phyloP scores from a whole-genome alignment of 30 jellyfish, hydroid and myxozoan genomes.

The Clytia hemisphaerica region DNA sequence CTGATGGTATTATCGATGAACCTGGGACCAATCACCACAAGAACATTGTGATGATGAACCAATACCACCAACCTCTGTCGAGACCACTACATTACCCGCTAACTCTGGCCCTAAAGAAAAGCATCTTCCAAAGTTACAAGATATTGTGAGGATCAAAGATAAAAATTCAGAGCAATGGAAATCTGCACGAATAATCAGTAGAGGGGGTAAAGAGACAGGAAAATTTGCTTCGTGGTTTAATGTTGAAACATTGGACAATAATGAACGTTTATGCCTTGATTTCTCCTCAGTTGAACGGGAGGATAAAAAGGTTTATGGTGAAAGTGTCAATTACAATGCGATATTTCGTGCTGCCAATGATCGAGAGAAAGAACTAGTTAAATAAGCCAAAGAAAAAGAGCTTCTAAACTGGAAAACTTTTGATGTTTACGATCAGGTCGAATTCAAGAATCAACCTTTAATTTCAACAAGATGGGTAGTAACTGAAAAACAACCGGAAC shows the following conservation, averaged over 20 bases:
- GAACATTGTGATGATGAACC: too few species aligned
- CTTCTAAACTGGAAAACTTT: background rate
- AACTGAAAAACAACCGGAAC: background rate
- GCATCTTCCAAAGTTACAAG: background rate
- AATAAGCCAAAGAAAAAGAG: background rate
- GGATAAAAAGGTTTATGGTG: background rate
- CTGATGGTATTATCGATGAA: background rate
- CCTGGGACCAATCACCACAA: too few species aligned
- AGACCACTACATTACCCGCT: too few species aligned
- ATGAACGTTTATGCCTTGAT: background rate
- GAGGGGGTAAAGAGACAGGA: background rate
- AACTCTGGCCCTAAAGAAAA: too few species aligned
- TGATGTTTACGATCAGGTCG: background rate
- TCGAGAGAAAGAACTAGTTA: background rate
- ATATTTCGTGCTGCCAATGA: background rate
- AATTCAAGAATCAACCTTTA: background rate
- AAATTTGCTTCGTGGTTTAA: background rate
- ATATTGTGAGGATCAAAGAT: background rate
- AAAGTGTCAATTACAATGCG: background rate
- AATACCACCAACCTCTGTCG: too few species aligned
- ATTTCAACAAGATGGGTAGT: background rate
- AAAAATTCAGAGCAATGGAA: background rate
- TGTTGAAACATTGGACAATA: background rate
- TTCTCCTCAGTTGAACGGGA: background rate
- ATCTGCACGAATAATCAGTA: background rate